Evolutionary conservation across 1,140 invertebrate species (phyloP), one percentile per base, ranked within the genome.

Genomic region (Chelonus insularis): DNA sequence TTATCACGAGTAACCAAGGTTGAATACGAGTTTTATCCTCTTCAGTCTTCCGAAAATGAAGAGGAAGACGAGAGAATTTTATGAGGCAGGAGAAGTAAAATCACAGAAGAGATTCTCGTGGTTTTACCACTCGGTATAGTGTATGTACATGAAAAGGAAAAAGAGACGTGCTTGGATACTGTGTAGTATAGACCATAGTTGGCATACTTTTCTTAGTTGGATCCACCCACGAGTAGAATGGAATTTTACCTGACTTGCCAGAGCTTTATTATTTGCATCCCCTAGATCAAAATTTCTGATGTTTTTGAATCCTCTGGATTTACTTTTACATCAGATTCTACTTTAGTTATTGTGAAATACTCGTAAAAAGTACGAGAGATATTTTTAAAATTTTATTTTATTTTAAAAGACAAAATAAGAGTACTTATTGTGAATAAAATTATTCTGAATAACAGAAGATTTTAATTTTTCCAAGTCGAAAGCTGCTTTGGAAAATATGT

Each of bases 111-210:
- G 32, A 36, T 34, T 52, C 50, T 9, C 16, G 50, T 32, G 50
- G 50, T 43, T 8, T 43, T 8, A 5, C 14, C 12, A 6, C 41
- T 16, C 8, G 14, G 2, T 16, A 18, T 8, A 8, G 1, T 7
- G 2, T 14, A n/a, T 43, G 2, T 43, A 8, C 41, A 8, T 12
- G 45, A 7, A 6, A 18, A 48, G 45, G 21, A 20, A 20, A 16
- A 11, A 20, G 11, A 4, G 6, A 20, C 43, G 43, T 21, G 43
- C 18, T 29, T 29, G 25, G 25, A 29, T 29, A 29, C 25, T 29
- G 25, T 29, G 25, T 29, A 29, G 25, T 29, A 29, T 29, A 29
- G 25, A 23, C 45, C 57, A 59, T 59, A 59, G 45, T 59, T 59
- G 32, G 57, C 45, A 59, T 59, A 51, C 32, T 59, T 23, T 14